Conservation (phyloP, 2,113 vertebrate species). For the Cygnus atratus region DNA sequence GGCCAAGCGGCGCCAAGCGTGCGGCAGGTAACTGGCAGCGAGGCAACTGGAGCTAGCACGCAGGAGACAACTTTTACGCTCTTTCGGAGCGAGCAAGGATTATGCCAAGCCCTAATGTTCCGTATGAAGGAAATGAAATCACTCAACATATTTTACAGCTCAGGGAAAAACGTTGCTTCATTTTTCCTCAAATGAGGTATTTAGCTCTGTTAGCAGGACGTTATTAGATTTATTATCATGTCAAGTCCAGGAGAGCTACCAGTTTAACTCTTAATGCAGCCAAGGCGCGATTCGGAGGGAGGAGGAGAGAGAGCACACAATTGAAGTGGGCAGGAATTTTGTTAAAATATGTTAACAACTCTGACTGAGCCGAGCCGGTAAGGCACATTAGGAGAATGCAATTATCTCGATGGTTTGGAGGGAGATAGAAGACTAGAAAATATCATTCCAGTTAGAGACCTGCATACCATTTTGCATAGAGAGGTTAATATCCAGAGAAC, state of each 20-base stretch:
- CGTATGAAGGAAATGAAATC: constrained; percentile 55
- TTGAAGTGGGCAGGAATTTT: neutral
- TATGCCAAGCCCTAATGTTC: constrained; percentile 68
- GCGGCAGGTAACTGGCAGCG: constrained; percentile 48
- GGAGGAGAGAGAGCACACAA: neutral
- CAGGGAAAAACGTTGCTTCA: constrained; percentile 48
- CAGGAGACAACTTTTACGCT: constrained; percentile 39
- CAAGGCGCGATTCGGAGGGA: neutral
- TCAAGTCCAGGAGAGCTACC: constrained; percentile 53
- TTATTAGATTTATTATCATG: constrained; percentile 68
- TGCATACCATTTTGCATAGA: fast-evolving
- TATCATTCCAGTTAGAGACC: neutral
- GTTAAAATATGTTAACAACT: neutral
- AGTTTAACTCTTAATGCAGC: constrained; percentile 55
- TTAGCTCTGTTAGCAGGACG: constrained; percentile 37
- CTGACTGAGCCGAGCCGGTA: neutral
- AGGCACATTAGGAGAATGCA: neutral
- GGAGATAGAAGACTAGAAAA: neutral
- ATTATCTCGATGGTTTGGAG: neutral
- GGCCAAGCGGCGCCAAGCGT: constrained; percentile 22
- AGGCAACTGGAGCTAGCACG: constrained; percentile 11
- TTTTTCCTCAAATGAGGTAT: constrained; percentile 67
- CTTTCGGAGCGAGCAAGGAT: constrained; percentile 34
- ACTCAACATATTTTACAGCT: constrained; percentile 56
- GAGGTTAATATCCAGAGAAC: neutral